Conservation (phyloP, 2,113 vertebrate genomes). For the Fukomys damarensis region DNA sequence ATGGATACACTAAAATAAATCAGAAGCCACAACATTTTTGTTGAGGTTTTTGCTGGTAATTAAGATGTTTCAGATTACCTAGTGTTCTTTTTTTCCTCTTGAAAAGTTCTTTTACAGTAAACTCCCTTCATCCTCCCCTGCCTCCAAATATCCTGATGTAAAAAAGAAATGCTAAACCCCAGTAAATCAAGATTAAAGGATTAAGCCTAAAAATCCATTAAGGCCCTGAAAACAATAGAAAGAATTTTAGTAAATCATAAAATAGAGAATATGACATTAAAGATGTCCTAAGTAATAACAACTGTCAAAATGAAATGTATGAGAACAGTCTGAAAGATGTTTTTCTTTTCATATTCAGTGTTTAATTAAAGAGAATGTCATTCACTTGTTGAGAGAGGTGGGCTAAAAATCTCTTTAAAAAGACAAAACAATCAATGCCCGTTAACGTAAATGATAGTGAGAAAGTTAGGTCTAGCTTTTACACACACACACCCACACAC, state of each 20-base stretch:
- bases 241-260: slow-evolving; percentile 82
- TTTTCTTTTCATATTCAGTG: slow-evolving; percentile 72
- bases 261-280: slow-evolving; percentile 80
- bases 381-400: slow-evolving; percentile 75
- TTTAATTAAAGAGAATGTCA: slow-evolving; percentile 81
- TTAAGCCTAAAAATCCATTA: slow-evolving; percentile 78
- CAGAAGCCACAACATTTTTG: background rate
- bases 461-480: slow-evolving; percentile 60
- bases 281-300: slow-evolving; percentile 73
- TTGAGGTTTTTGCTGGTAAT: slow-evolving; percentile 55
- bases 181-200: slow-evolving; percentile 78
- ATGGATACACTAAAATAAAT: slow-evolving; percentile 62
- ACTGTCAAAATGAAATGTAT: slow-evolving; percentile 80
- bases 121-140: slow-evolving; percentile 42
- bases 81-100: slow-evolving; percentile 52
- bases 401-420: slow-evolving; percentile 75
- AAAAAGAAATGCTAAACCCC: slow-evolving; percentile 66
- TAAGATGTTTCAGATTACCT: slow-evolving; percentile 62
- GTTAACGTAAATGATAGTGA: background rate
- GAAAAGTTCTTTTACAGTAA: slow-evolving; percentile 67
- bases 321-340: slow-evolving; percentile 80
- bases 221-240: slow-evolving; percentile 75
- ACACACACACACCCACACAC: background rate
- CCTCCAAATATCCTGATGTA: slow-evolving; percentile 8
- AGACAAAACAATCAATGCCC: slow-evolving; percentile 49